phyloP scores from a whole-genome alignment of 2,113 vertebrate species.

The Hydrochoerus hydrochaeris region DNA sequence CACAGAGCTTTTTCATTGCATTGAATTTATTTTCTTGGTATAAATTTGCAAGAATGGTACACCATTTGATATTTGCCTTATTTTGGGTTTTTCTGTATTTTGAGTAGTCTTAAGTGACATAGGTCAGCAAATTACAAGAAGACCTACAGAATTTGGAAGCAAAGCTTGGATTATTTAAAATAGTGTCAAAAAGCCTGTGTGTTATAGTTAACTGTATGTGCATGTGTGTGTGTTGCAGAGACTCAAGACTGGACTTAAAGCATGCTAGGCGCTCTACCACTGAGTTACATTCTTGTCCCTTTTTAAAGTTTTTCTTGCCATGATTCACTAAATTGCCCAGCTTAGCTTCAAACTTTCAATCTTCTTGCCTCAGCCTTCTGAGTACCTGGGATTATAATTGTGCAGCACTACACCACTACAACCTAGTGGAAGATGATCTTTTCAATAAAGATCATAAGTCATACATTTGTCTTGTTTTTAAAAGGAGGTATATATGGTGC shows the following conservation, averaged over 20 bases:
- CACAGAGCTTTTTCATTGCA: neutral
- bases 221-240: neutral
- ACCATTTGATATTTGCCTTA: slow-evolving; percentile 1
- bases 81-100: neutral
- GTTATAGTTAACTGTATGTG: neutral
- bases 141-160: neutral
- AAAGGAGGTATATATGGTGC: neutral
- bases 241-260: neutral
- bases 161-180: slow-evolving; percentile 31
- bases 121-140: neutral
- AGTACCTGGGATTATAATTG: neutral
- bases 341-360: neutral
- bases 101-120: neutral
- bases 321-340: neutral
- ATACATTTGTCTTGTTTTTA: neutral
- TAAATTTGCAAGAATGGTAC: neutral
- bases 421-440: neutral
- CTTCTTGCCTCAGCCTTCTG: neutral
- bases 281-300: neutral
- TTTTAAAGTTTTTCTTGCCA: neutral
- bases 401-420: neutral
- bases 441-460: neutral
- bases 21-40: slow-evolving; percentile 35
- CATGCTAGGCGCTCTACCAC: neutral
- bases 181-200: neutral